These are phyloP conservation scores for Drosophila pallidifrons DNA, from an alignment of 1,140 invertebrate genomes.

Conservation along the genomic window DNA sequence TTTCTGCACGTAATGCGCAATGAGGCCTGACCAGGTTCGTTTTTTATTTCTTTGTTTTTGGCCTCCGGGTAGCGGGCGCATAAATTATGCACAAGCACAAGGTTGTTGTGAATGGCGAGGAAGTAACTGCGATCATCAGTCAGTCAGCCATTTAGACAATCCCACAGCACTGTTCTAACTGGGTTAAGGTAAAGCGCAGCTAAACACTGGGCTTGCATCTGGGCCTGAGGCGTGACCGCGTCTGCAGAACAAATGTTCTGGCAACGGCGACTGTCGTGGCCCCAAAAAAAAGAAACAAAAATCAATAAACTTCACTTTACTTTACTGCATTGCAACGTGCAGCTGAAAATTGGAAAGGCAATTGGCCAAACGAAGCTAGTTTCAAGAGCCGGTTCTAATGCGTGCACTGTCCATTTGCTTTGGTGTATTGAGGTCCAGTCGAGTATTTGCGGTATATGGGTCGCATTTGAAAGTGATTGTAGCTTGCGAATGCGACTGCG, in stretches of 20 bases:
- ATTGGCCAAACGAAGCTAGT: conserved; percentile 38
- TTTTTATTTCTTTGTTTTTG: conserved; percentile 3
- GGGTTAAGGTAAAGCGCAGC: conserved; percentile 70
- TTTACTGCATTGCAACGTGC: conserved; percentile 41
- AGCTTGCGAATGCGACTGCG: conserved; percentile 13
- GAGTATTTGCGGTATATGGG: conserved; percentile 53
- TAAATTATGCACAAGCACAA: conserved; percentile 64
- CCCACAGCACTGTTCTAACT: conserved; percentile 43
- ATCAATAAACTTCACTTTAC: conserved; percentile 11
- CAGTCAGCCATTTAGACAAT: conserved; percentile 20
- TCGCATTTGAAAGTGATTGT: conserved; percentile 79
- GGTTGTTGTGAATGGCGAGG: conserved; percentile 51
- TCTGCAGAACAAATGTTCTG: conserved; percentile 33
- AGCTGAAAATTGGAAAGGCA: conserved; percentile 73
- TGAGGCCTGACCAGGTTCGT: conserved; percentile 25
- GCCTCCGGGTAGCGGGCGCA: conserved; percentile 11
- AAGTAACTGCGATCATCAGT: conserved; percentile 49
- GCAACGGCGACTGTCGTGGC: conserved; percentile 44
- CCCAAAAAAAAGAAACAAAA: conserved; percentile 37
- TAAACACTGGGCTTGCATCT: conserved; percentile 22
- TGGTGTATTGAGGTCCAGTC: conserved; percentile 11
- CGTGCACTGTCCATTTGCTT: conserved; percentile 57
- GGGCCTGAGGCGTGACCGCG: conserved; percentile 54
- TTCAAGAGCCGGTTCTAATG: conserved; percentile 74
- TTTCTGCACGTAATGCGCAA: conserved; percentile 37